Conservation (phyloP, 53 echinoderm and acorn worm species). For the Mesocentrotus franciscanus region DNA sequence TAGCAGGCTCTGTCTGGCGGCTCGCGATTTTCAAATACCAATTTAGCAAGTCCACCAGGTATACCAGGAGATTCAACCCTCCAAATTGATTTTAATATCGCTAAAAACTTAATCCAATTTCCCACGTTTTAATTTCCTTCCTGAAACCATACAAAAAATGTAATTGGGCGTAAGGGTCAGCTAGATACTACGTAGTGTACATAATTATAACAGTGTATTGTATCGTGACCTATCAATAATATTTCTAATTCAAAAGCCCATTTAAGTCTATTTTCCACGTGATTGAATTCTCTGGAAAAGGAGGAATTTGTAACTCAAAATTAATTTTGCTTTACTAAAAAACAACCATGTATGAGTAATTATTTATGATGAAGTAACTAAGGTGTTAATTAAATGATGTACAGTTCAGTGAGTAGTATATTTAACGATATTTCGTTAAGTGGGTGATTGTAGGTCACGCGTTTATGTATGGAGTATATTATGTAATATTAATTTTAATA, state of each 20-base stretch:
- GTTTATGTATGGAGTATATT: too few relatives aligned
- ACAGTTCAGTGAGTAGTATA: too few relatives aligned
- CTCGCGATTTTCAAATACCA: background rate
- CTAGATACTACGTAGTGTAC: background rate
- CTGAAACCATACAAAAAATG: background rate
- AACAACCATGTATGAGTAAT: too few relatives aligned
- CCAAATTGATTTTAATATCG: constrained; percentile 27
- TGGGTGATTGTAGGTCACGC: too few relatives aligned
- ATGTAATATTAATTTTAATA: too few relatives aligned
- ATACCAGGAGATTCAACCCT: constrained; percentile 27
- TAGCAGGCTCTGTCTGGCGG: background rate
- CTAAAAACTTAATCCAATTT: constrained; percentile 48
- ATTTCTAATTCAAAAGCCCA: background rate
- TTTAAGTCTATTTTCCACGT: background rate
- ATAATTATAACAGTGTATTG: background rate
- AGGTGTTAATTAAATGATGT: too few relatives aligned
- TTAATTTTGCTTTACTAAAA: background rate
- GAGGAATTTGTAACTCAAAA: background rate
- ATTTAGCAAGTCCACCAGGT: background rate
- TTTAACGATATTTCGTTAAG: too few relatives aligned
- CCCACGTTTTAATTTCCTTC: background rate
- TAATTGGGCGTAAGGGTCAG: constrained; percentile 45
- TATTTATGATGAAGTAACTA: too few relatives aligned
- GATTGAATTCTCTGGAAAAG: background rate
- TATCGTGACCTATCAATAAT: background rate